Percentiles rank a stretch among this genome's conserved stretches.
These are phyloP conservation scores for Dendrolimus punctatus DNA, from an alignment of 1,140 invertebrate genomes.

Conservation along the genomic window DNA sequence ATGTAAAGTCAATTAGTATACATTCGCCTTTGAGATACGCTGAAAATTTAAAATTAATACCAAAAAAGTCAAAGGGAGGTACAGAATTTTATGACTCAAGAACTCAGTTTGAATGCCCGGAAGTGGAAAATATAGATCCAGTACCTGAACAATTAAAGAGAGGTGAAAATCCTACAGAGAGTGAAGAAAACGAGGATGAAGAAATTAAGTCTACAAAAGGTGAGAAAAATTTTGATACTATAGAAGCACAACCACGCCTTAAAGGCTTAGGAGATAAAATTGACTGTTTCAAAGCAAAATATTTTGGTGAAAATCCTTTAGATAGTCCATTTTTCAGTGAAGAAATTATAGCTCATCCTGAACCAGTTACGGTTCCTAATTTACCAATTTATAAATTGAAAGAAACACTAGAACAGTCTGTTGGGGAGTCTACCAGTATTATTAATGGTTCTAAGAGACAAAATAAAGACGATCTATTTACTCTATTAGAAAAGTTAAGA, in stretches of 20 bases:
- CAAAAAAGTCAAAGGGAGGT: slow-evolving; percentile 69
- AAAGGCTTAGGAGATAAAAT: slow-evolving; percentile 79
- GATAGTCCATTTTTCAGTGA: slow-evolving; percentile 84
- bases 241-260: slow-evolving; percentile 45
- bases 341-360: slow-evolving; percentile 54
- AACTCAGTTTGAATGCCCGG: slow-evolving; percentile 58
- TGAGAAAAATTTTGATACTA: slow-evolving; percentile 25
- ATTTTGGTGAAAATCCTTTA: slow-evolving; percentile 81
- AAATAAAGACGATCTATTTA: slow-evolving; percentile 20
- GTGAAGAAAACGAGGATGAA: slow-evolving; percentile 21
- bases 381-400: slow-evolving; percentile 20
- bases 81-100: slow-evolving; percentile 76
- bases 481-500: slow-evolving; percentile 23
- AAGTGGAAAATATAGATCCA: slow-evolving; percentile 68
- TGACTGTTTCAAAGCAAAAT: slow-evolving; percentile 82
- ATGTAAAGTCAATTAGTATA: slow-evolving; percentile 47
- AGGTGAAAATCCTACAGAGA: slow-evolving; percentile 36
- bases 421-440: slow-evolving; percentile 14
- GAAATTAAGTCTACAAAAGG: slow-evolving; percentile 19
- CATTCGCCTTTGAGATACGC: slow-evolving; percentile 75
- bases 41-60: slow-evolving; percentile 72
- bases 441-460: slow-evolving; percentile 8
- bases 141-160: slow-evolving; percentile 71
- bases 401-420: slow-evolving; percentile 10
- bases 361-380: slow-evolving; percentile 37